These are phyloP conservation scores for Drosophila paulistorum DNA, from an alignment of 1,140 invertebrate species.

Conservation along the genomic window DNA sequence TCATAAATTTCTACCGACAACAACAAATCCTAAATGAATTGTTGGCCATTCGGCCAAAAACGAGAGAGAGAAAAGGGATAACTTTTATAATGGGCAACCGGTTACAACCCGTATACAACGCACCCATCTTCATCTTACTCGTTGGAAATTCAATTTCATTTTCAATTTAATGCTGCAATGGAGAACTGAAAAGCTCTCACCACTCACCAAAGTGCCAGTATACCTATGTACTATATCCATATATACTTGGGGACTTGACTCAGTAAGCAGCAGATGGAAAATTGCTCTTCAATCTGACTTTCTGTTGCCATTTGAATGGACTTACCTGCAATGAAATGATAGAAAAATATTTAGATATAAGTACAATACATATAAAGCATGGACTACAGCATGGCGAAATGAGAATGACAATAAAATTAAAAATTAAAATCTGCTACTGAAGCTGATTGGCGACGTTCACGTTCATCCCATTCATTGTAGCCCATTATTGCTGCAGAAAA, in stretches of 20 bases:
- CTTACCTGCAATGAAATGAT: slow-evolving; percentile 78
- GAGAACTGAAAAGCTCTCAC: slow-evolving; percentile 4
- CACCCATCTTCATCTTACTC: slow-evolving; percentile 21
- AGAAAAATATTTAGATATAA: slow-evolving; percentile 58
- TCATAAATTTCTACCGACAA: slow-evolving; percentile 65
- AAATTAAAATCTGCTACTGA: slow-evolving; percentile 15
- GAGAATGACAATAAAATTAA: neutral
- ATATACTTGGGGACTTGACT: neutral
- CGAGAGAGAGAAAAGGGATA: slow-evolving; percentile 9
- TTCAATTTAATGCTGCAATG: slow-evolving; percentile 79
- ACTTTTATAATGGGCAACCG: slow-evolving; percentile 14
- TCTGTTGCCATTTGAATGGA: slow-evolving; percentile 60
- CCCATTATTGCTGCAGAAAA: slow-evolving; percentile 7
- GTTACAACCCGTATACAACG: neutral
- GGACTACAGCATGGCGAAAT: slow-evolving; percentile 44
- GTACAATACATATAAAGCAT: slow-evolving; percentile 6
- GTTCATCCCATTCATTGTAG: slow-evolving; percentile 15
- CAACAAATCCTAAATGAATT: slow-evolving; percentile 67
- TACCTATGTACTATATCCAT: neutral
- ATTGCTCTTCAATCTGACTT: slow-evolving; percentile 48
- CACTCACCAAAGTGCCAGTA: neutral
- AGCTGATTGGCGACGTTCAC: slow-evolving; percentile 5
- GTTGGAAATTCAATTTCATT: slow-evolving; percentile 77
- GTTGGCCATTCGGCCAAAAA: slow-evolving; percentile 36
- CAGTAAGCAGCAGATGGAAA: slow-evolving; percentile 5